Evolutionary conservation across 2,797 vertebrate genomes (phyloP).

Genomic region (Garrulus glandarius): DNA sequence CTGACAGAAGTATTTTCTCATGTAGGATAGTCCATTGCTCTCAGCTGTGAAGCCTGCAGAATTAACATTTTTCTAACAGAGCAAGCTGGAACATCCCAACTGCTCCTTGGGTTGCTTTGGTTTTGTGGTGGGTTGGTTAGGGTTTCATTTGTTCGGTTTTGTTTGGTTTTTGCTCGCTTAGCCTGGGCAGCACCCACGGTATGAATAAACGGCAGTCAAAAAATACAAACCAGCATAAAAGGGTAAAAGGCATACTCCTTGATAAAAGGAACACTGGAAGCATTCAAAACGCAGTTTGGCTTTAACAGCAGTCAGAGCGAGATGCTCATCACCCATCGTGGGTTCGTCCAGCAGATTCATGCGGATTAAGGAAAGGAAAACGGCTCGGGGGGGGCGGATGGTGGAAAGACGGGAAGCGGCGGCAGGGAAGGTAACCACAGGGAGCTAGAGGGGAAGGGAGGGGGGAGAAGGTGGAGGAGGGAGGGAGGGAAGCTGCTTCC

Average conservation of each 20-base stretch:
- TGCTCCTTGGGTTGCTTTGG: neutral
- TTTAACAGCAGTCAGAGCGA: accelerated
- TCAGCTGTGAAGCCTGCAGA: neutral
- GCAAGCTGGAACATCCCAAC: neutral
- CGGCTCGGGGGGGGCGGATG: accelerated
- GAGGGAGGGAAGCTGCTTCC: neutral
- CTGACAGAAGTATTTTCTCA: neutral
- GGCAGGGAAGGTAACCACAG: neutral
- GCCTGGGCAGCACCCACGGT: neutral
- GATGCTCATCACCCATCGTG: accelerated
- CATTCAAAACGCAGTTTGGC: neutral
- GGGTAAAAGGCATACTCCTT: too few relatives aligned
- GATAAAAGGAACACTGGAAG: neutral
- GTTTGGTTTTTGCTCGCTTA: accelerated
- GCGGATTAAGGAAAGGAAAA: neutral
- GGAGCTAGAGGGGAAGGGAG: accelerated
- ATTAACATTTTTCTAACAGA: neutral
- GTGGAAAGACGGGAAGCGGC: neutral
- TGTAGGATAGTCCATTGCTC: accelerated
- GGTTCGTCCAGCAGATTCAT: accelerated
- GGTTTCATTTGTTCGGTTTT: accelerated
- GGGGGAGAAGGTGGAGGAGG: accelerated
- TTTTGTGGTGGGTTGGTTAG: neutral
- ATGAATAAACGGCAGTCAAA: neutral
- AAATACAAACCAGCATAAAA: too few relatives aligned